Base-by-base conservation (phyloP, 2,888 invertebrate genomes). In the Zygothrica quintamaculata region DNA sequence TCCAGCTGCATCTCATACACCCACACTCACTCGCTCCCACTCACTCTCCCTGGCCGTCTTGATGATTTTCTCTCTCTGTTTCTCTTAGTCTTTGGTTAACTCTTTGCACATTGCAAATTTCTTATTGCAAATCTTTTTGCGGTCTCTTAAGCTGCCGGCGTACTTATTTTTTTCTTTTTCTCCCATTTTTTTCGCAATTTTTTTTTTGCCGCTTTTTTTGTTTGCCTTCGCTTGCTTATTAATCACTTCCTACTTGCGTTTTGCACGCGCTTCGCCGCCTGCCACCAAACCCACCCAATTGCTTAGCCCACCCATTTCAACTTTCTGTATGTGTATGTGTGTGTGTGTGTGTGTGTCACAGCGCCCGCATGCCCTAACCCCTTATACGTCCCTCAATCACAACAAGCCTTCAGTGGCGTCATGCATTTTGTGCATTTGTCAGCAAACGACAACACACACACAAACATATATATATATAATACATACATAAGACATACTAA, bases 241-340 rank as follows among this genome's bases (percentile, higher is more conserved):
- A 84, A 84, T 78, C 69, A 79, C 80, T 78, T 78, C 80, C 78
- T 66, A 71, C 75, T 78, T 62, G 72, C 61, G 71, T 59, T 75
- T 64, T 62, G 61, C 75, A 70, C 65, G 61, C 73, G 65, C 62
- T 62, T 73, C 39, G 50, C 42, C 37, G 3, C 4, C 33, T 25
- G 22, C 29, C 29, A n/a, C n/a, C n/a, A 22, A 22, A 22, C 7
- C 29, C 29, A n/a, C 29, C 29, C 29, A 29, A 29, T 29, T n/a
- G 29, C 2, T n/a, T 9, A 29, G 29, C 29, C 33, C 12, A 3
- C 7, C 13, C 25, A n/a, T n/a, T n/a, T n/a, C n/a, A n/a, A n/a
- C n/a, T n/a, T n/a, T n/a, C n/a, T n/a, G n/a, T n/a, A n/a, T n/a
- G n/a, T n/a, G n/a, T n/a, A n/a, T n/a, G n/a, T n/a, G n/a, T n/a